Conservation (phyloP, 37 sponge, comb jelly and placozoan genomes). For the Lycopodina hypogea region DNA sequence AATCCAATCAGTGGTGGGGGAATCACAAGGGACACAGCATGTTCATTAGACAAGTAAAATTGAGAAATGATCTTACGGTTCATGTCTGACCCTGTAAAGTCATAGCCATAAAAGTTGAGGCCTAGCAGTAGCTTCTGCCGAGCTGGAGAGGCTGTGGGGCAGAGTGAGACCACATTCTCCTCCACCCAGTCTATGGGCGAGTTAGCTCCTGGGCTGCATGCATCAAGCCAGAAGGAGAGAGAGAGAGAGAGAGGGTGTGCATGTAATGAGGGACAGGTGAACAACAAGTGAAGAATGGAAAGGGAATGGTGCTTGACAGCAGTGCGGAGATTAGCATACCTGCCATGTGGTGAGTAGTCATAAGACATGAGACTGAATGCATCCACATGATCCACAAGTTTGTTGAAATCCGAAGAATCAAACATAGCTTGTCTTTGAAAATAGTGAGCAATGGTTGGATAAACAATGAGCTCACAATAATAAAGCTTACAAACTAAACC, state of each 20-base stretch:
- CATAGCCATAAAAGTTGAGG: constrained; percentile 95
- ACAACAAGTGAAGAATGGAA: no score
- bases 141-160: constrained; percentile 45
- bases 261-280: not conserved
- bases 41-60: no score
- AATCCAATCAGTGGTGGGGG: no score
- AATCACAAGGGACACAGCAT: no score
- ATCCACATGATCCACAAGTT: constrained; percentile 75
- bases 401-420: constrained; percentile 75
- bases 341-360: constrained; percentile 79
- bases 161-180: constrained; percentile 61
- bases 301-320: no score
- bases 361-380: constrained; percentile 95
- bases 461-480: not conserved
- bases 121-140: constrained; percentile 91
- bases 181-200: constrained; percentile 87
- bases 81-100: constrained; percentile 59
- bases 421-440: constrained; percentile 40
- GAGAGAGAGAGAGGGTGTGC: not conserved
- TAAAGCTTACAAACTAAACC: not conserved
- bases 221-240: not conserved
- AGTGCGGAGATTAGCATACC: constrained; percentile 13
- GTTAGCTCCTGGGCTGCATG: constrained; percentile 73
- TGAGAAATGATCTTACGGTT: constrained; percentile 58
- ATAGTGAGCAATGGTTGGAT: not conserved